phyloP scores from a whole-genome alignment of 2,888 invertebrate genomes.

The Acrobasis repandana region DNA sequence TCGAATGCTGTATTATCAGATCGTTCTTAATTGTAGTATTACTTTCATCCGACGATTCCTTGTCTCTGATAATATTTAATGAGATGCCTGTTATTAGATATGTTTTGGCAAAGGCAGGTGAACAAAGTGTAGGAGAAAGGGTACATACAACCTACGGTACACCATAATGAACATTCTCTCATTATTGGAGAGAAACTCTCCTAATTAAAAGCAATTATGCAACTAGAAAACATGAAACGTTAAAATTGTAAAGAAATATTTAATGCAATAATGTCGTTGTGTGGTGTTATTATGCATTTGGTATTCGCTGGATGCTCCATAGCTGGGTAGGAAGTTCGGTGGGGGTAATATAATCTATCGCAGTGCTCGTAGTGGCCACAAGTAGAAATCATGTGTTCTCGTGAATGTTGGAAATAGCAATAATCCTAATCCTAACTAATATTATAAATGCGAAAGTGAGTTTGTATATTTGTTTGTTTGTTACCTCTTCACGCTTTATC shows the following conservation, averaged over 20 bases:
- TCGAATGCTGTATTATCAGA: constrained; percentile 39
- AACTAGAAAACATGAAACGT: constrained; percentile 10
- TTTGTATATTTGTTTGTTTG: too few species aligned
- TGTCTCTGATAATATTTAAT: constrained; percentile 51
- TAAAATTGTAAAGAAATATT: constrained; percentile 30
- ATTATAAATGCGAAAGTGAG: too few species aligned
- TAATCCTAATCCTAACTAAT: too few species aligned
- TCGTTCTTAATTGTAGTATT: constrained; percentile 39
- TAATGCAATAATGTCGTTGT: constrained; percentile 28
- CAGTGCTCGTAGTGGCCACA: too few species aligned
- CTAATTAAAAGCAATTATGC: constrained; percentile 23
- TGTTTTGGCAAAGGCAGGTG: constrained; percentile 43
- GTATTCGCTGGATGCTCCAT: too few species aligned
- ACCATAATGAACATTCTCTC: constrained; percentile 18
- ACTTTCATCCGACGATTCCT: constrained; percentile 47
- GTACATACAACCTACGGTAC: constrained; percentile 18
- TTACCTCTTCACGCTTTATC: too few species aligned
- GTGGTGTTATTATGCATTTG: too few species aligned
- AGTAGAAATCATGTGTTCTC: too few species aligned
- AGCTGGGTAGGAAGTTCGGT: too few species aligned
- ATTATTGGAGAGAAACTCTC: constrained; percentile 21
- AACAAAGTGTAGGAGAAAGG: constrained; percentile 49
- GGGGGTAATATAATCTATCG: too few species aligned
- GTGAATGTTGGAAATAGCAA: too few species aligned
- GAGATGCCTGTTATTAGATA: constrained; percentile 48